Evolutionary conservation across 2,797 vertebrate genomes (phyloP).

Genomic region (Rhodeus uyekii): DNA sequence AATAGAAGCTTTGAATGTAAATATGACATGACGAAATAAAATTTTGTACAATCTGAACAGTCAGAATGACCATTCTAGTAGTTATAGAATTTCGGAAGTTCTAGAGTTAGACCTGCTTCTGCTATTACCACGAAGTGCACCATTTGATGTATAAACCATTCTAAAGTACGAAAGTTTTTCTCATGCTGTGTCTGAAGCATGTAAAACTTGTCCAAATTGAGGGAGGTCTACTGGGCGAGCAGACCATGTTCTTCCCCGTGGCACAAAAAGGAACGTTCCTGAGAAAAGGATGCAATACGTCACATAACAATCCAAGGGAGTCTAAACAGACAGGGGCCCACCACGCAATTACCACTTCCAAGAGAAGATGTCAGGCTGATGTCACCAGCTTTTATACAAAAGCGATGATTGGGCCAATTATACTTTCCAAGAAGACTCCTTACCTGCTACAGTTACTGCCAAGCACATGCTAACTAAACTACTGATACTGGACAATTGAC

Average conservation of each 20-base stretch:
- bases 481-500: constrained; percentile 38
- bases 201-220: constrained; percentile 43
- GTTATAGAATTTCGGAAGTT: no score
- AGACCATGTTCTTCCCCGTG: constrained; percentile 21
- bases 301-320: constrained; percentile 15
- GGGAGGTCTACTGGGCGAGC: neutral
- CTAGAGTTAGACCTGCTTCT: no score
- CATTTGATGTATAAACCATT: constrained; percentile 45
- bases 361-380: constrained; percentile 8
- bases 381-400: constrained; percentile 22
- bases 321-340: constrained; percentile 20
- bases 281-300: constrained; percentile 12
- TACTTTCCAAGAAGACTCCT: neutral
- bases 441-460: constrained; percentile 19
- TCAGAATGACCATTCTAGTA: no score
- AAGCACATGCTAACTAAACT: constrained; percentile 36
- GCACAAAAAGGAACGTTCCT: constrained; percentile 9
- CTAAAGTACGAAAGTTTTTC: constrained; percentile 53
- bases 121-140: constrained; percentile 50
- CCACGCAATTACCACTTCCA: neutral
- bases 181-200: constrained; percentile 48
- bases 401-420: constrained; percentile 26
- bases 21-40: no score
- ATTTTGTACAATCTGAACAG: no score
- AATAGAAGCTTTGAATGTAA: no score